These are phyloP conservation scores for Dryadula phaetusa DNA, from an alignment of 2,888 invertebrate species.

Conservation along the genomic window DNA sequence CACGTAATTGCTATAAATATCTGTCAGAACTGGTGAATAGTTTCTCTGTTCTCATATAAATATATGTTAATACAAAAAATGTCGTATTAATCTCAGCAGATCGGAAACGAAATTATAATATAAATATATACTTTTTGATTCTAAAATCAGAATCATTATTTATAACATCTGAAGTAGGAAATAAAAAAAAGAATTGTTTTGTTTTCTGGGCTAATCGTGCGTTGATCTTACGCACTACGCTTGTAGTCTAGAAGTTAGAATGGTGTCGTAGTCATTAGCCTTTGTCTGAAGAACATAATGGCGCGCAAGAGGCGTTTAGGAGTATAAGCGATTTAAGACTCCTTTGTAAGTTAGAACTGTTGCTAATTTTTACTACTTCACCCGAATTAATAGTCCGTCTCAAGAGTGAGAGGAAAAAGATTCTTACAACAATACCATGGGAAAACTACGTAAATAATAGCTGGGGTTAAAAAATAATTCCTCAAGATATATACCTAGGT, in stretches of 20 bases:
- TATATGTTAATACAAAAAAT: too few species aligned
- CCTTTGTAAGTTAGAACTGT: constrained; percentile 29
- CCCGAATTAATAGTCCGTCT: constrained; percentile 25
- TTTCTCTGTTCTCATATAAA: too few species aligned
- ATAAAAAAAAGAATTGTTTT: constrained; percentile 10
- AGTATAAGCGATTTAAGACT: constrained; percentile 35
- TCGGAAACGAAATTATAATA: too few species aligned
- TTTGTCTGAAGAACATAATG: constrained; percentile 79
- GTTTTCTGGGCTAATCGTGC: constrained; percentile 28
- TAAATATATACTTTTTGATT: not conserved
- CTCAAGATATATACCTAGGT: not conserved
- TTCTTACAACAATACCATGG: constrained; percentile 5
- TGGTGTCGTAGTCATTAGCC: constrained; percentile 64
- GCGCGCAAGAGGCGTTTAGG: constrained; percentile 39
- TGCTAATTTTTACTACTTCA: constrained; percentile 31
- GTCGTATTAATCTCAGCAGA: too few species aligned
- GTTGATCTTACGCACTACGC: constrained; percentile 40
- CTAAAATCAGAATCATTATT: not conserved
- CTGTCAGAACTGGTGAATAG: too few species aligned
- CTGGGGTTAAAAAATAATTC: not conserved
- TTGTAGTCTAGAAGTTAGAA: constrained; percentile 39
- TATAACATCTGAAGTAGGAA: not conserved
- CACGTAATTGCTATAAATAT: too few species aligned
- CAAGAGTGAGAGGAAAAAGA: not conserved
- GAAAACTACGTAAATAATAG: constrained; percentile 7